Percentiles rank a stretch among this genome's conserved stretches.
These are phyloP conservation scores for Lymantria monacha DNA, from an alignment of 2,888 invertebrate genomes.

Conservation along the genomic window DNA sequence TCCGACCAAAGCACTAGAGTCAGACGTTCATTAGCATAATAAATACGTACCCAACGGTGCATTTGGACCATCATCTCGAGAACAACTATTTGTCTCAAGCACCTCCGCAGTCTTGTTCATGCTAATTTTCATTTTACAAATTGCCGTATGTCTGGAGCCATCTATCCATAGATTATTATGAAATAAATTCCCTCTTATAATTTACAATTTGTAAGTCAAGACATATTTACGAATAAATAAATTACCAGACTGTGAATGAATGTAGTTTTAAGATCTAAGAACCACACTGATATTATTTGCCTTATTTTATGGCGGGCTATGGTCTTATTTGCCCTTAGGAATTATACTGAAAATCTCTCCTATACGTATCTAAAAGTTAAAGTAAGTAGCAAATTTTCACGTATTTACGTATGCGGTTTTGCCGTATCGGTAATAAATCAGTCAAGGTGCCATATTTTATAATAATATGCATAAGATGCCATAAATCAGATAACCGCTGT, in stretches of 20 bases:
- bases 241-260: no score
- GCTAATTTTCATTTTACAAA: conserved; percentile 61
- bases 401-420: neutral
- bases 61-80: conserved; percentile 44
- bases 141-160: conserved; percentile 38
- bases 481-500: neutral
- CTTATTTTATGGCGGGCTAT: no score
- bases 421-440: neutral
- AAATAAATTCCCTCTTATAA: neutral
- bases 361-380: neutral
- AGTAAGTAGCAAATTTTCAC: neutral
- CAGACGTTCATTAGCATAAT: conserved; percentile 69
- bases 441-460: neutral
- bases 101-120: conserved; percentile 52
- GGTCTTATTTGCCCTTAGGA: no score
- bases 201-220: neutral
- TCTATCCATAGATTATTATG: conserved; percentile 8
- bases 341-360: no score
- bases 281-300: no score
- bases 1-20: conserved; percentile 35
- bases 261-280: no score
- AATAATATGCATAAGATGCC: neutral
- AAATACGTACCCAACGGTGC: conserved; percentile 45
- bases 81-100: conserved; percentile 56
- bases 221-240: no score